Evolutionary conservation across 2,888 invertebrate genomes (phyloP).

Genomic region (Ornithoptera priamus): DNA sequence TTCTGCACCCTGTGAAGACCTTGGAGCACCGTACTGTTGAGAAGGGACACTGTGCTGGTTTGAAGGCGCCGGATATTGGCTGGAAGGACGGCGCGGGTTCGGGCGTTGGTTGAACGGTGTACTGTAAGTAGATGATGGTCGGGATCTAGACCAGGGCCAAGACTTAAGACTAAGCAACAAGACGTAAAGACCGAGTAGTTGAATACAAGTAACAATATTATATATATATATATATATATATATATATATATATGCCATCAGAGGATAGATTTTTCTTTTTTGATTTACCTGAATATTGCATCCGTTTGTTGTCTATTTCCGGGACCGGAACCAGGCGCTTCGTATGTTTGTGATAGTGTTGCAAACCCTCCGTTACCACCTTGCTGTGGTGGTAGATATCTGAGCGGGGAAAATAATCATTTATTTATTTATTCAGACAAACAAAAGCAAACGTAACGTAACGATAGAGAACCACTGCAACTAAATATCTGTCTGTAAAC

Average conservation of each 20-base stretch:
- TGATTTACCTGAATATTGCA: slow-evolving; percentile 55
- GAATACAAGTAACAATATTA: neutral
- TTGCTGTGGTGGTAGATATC: slow-evolving; percentile 63
- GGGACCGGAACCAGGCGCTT: slow-evolving; percentile 39
- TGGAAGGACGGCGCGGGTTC: slow-evolving; percentile 33
- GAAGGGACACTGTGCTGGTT: slow-evolving; percentile 40
- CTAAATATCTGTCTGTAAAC: neutral
- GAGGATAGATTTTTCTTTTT: neutral
- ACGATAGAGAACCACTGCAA: neutral
- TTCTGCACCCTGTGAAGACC: slow-evolving; percentile 5
- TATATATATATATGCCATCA: neutral
- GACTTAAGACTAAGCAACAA: too few relatives aligned
- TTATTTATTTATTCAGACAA: neutral
- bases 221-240: too few relatives aligned
- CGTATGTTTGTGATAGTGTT: slow-evolving; percentile 56
- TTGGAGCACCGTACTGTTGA: slow-evolving; percentile 30
- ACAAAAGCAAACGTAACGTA: neutral
- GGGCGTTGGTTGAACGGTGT: slow-evolving; percentile 47
- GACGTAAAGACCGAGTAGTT: too few relatives aligned
- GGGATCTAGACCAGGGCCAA: slow-evolving; percentile 39
- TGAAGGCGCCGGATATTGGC: slow-evolving; percentile 39
- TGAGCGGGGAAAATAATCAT: neutral
- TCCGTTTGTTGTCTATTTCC: slow-evolving; percentile 51
- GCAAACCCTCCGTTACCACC: slow-evolving; percentile 47
- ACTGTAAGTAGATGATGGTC: slow-evolving; percentile 65